A percentile compares a stretch with the other conserved stretches of the same genome.
Evolutionary conservation across 2,797 vertebrate genomes (phyloP).

Genomic region (Salarias fasciatus): DNA sequence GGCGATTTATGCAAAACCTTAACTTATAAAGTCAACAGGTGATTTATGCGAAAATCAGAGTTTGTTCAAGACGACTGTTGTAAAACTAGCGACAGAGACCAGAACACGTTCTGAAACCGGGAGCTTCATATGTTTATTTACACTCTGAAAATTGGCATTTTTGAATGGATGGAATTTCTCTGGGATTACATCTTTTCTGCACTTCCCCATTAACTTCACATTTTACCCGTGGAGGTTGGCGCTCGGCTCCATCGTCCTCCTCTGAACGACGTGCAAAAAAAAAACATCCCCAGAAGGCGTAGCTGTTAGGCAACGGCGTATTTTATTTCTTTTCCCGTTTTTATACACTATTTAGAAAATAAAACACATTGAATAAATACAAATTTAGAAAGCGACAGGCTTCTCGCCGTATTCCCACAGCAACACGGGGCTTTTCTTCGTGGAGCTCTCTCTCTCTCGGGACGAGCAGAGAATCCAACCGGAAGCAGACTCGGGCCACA

Average conservation of each 20-base stretch:
- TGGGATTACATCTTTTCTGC: too few species aligned
- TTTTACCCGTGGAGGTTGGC: too few species aligned
- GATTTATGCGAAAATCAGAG: too few species aligned
- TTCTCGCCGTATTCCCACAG: conserved; percentile 65
- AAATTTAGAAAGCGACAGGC: conserved; percentile 82
- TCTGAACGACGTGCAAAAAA: neutral
- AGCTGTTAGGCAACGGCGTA: conserved; percentile 65
- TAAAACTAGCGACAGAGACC: too few species aligned
- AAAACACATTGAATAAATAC: conserved; percentile 86
- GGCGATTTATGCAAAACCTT: too few species aligned
- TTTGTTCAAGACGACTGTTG: too few species aligned
- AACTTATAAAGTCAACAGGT: too few species aligned
- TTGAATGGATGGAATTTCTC: too few species aligned
- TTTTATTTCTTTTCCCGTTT: conserved; percentile 73
- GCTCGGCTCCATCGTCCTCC: rapidly evolving
- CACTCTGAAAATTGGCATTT: too few species aligned
- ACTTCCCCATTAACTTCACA: too few species aligned
- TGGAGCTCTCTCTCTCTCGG: conserved; percentile 54
- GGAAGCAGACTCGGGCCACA: conserved; percentile 74
- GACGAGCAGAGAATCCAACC: conserved; percentile 60
- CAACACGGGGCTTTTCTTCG: conserved; percentile 63
- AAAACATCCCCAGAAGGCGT: neutral
- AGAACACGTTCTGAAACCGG: too few species aligned
- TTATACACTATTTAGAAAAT: conserved; percentile 83
- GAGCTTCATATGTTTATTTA: too few species aligned